These are phyloP conservation scores for Lytechinus pictus DNA, from an alignment of 35 echinoderm and acorn worm species.

Conservation along the genomic window DNA sequence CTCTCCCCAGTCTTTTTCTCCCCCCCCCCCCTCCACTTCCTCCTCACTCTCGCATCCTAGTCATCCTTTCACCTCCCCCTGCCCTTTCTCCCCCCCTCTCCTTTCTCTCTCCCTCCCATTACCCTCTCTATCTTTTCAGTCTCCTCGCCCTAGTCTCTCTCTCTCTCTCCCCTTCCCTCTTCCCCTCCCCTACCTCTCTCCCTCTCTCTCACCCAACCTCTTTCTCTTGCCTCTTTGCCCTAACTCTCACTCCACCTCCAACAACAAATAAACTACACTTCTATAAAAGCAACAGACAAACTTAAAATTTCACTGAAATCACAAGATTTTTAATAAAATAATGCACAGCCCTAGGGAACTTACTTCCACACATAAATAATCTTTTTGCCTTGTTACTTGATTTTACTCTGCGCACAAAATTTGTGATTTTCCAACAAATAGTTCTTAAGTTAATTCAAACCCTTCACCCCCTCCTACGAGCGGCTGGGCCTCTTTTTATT, in stretches of 20 bases:
- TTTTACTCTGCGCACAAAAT: conserved; percentile 41
- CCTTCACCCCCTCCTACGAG: background rate
- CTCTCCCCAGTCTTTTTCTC: too few species aligned
- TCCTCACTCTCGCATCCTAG: background rate
- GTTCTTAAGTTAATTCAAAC: background rate
- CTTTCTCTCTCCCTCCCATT: background rate
- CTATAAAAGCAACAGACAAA: background rate
- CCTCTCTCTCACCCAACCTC: background rate
- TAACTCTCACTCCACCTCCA: background rate
- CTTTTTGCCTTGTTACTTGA: conserved; percentile 2
- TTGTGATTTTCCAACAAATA: conserved; percentile 15
- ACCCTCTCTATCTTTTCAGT: background rate
- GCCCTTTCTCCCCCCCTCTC: background rate
- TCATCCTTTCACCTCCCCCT: background rate
- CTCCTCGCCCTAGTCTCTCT: too few species aligned
- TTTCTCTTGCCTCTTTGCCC: background rate
- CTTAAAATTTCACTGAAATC: conserved; percentile 22
- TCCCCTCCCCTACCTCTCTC: background rate
- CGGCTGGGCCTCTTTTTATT: background rate
- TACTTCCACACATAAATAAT: conserved; percentile 46
- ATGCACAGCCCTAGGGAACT: conserved; percentile 44
- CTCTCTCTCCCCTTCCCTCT: background rate
- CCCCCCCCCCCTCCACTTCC: background rate
- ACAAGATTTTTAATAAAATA: conserved; percentile 57
- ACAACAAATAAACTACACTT: background rate